Evolutionary conservation across 2,113 vertebrate species (phyloP).

Genomic region (Chelonoidis abingdonii): DNA sequence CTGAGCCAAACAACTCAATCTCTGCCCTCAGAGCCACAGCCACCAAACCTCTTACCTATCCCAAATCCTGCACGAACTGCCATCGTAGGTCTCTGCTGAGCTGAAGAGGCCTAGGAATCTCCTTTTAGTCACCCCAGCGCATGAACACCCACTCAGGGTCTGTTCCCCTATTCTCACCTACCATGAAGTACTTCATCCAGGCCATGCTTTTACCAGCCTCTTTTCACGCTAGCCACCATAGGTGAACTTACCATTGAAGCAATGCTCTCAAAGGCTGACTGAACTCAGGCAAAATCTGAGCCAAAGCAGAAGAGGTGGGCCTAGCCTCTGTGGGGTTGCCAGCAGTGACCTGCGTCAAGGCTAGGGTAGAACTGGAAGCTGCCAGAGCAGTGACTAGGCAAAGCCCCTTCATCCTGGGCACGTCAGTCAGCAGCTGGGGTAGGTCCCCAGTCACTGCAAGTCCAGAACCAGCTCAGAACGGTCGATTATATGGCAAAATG

Average conservation of each 20-base stretch:
- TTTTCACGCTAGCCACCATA: background rate
- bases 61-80: background rate
- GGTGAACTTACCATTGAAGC: background rate
- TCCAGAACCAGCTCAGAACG: fast-evolving
- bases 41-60: background rate
- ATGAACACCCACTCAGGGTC: background rate
- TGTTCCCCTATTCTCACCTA: background rate
- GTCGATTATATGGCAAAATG: fast-evolving
- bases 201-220: background rate
- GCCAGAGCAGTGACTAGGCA: background rate
- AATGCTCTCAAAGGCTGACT: fast-evolving
- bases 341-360: background rate
- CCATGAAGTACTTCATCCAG: background rate
- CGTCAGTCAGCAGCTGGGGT: background rate
- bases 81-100: fast-evolving
- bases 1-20: background rate
- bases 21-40: background rate
- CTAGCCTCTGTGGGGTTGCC: background rate
- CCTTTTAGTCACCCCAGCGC: fast-evolving
- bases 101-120: background rate
- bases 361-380: background rate
- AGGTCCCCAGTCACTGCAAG: background rate
- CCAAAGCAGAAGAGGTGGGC: background rate
- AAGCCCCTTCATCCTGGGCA: background rate
- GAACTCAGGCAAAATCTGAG: background rate